Percentiles rank a stretch among this genome's conserved stretches.
phyloP scores from a whole-genome alignment of 2,888 invertebrate genomes.

The Lagria hirta region DNA sequence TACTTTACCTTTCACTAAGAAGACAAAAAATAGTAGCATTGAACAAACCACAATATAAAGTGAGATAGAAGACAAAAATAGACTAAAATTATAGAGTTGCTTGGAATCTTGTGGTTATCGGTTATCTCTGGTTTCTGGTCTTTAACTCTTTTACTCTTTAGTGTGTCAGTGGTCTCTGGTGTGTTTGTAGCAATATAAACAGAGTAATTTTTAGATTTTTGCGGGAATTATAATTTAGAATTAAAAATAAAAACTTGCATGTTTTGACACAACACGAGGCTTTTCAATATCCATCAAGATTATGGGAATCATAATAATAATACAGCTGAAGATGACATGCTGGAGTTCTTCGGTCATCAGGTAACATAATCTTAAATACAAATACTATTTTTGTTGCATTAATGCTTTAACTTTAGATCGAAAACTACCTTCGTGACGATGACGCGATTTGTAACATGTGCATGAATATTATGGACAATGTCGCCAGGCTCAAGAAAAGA shows the following conservation, averaged over 20 bases:
- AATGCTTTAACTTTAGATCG: conserved; percentile 20
- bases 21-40: too few relatives aligned
- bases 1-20: too few relatives aligned
- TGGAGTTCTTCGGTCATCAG: conserved; percentile 33
- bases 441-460: conserved; percentile 35
- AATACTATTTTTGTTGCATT: not conserved
- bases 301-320: conserved; percentile 30
- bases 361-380: conserved; percentile 20
- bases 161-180: too few relatives aligned
- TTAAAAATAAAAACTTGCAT: conserved; percentile 30
- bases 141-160: too few relatives aligned
- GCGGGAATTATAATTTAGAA: too few relatives aligned
- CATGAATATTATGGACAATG: conserved; percentile 33
- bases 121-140: too few relatives aligned
- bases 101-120: too few relatives aligned
- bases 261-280: conserved; percentile 30
- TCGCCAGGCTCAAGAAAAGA: conserved; percentile 30
- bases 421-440: conserved; percentile 23
- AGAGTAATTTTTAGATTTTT: too few relatives aligned
- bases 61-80: too few relatives aligned
- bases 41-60: too few relatives aligned
- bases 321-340: conserved; percentile 33
- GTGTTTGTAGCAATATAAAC: too few relatives aligned
- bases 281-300: conserved; percentile 30
- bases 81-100: too few relatives aligned